Base-by-base conservation (phyloP, 2,113 vertebrate genomes). In the Hiodon tergisus region DNA sequence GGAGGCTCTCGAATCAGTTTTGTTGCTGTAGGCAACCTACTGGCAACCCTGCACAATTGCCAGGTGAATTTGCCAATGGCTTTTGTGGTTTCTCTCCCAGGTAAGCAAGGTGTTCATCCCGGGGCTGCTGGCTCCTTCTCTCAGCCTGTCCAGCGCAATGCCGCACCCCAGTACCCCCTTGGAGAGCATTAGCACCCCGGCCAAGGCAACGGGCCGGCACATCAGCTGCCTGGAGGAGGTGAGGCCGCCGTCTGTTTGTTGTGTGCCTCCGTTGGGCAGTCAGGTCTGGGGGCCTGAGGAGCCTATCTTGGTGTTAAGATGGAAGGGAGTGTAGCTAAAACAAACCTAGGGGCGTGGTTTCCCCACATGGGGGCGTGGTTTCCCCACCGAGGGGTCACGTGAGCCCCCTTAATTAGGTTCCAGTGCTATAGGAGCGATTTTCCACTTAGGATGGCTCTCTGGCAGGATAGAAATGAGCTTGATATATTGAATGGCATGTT, bases 51-150 rank as follows among this genome's bases (percentile, higher is more conserved):
- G 3, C 47, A 6, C 0, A 11, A 72, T 31, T 3, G 6, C 16
- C 6, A 11, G 2, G 16, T 14, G n/a, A 54, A 3, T 14, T 14
- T n/a, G n/a, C 17, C 16, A 6, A 48, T 57, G 13, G 6, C 6
- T 4, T 73, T 72, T 14, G 59, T 61, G 11, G 71, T 2, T 67
- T 2, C 74, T 80, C 17, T 59, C 14, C 9, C 80, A 99, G 97
- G 94, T 99, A 60, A 97, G 97, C 71, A 98, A 98, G 74, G 93
- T 98, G 79, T 98, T 95, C 82, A 94, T 99, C 71, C 94, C 93
- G 0, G 94, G 96, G 0, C 86, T 98, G 47, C 89, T 95, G 75
- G 90, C 92, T 48, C 93, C 95, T 0, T 93, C 92, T 11, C 84
- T 98, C 83, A 90, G 86, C 0, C 84, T 96, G 84, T 92, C 91